Evolutionary conservation across 2,113 vertebrate species (phyloP).

Genomic region (Pongo abelii): DNA sequence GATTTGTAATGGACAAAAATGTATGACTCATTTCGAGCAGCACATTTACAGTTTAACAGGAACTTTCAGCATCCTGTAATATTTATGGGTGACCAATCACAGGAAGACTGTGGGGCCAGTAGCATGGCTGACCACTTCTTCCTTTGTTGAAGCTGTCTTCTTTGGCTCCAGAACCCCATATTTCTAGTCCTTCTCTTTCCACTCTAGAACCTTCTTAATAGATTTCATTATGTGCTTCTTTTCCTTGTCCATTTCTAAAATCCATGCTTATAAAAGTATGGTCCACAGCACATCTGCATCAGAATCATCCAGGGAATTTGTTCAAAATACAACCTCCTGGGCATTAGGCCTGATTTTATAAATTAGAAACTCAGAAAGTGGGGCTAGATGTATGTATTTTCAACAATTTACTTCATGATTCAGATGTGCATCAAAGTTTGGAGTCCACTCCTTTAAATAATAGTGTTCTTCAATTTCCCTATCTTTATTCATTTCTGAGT

Average conservation of each 20-base stretch:
- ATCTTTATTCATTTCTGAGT: background rate
- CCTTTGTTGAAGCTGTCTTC: background rate
- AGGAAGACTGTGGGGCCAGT: background rate
- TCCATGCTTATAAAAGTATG: background rate
- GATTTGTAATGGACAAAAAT: background rate
- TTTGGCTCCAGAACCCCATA: background rate
- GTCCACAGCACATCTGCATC: background rate
- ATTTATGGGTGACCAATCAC: rapidly evolving
- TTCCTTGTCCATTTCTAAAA: background rate
- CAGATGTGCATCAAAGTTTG: background rate
- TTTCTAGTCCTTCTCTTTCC: background rate
- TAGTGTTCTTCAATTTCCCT: background rate
- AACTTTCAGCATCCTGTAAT: background rate
- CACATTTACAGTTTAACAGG: background rate
- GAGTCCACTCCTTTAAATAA: background rate
- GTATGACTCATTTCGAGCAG: background rate
- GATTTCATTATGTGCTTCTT: background rate
- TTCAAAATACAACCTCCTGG: background rate
- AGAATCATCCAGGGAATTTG: background rate
- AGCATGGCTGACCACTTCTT: background rate
- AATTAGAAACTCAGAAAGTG: background rate
- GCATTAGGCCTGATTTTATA: background rate
- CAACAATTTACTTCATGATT: background rate
- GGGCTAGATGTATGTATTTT: background rate
- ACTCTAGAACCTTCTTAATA: background rate